Percentiles rank a stretch among this genome's conserved stretches.
Evolutionary conservation across 2,113 vertebrate genomes (phyloP).

Genomic region (Narcine bancroftii): DNA sequence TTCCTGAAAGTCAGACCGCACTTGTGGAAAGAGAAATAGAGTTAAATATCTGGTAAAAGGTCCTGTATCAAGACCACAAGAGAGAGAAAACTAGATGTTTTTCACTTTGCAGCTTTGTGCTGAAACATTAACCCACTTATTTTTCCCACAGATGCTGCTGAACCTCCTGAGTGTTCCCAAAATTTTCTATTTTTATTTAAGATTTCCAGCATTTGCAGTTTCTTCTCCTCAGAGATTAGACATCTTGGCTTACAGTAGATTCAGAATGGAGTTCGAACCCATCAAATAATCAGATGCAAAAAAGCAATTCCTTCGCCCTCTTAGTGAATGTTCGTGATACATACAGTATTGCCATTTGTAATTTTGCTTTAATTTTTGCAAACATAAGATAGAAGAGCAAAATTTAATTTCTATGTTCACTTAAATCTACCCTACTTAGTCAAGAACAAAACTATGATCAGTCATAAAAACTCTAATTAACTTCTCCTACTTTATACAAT

Average conservation of each 20-base stretch:
- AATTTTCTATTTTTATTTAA: not conserved
- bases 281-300: not conserved
- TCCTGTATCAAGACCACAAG: too few species aligned
- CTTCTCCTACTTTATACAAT: not conserved
- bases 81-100: too few species aligned
- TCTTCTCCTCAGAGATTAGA: not conserved
- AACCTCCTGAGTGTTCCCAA: not conserved
- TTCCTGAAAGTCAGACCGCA: too few species aligned
- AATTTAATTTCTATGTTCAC: not conserved
- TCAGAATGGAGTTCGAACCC: not conserved
- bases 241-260: not conserved
- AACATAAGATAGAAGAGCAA: not conserved
- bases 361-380: not conserved
- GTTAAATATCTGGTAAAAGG: too few species aligned
- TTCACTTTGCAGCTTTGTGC: too few species aligned
- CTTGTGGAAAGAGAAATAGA: too few species aligned
- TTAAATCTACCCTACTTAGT: not conserved
- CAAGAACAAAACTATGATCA: not conserved
- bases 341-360: not conserved
- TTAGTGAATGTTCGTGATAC: not conserved
- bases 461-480: not conserved
- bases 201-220: not conserved
- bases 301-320: not conserved
- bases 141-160: not conserved
- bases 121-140: too few species aligned